These are phyloP conservation scores for Turnix velox DNA, from an alignment of 2,113 vertebrate genomes.

Conservation along the genomic window DNA sequence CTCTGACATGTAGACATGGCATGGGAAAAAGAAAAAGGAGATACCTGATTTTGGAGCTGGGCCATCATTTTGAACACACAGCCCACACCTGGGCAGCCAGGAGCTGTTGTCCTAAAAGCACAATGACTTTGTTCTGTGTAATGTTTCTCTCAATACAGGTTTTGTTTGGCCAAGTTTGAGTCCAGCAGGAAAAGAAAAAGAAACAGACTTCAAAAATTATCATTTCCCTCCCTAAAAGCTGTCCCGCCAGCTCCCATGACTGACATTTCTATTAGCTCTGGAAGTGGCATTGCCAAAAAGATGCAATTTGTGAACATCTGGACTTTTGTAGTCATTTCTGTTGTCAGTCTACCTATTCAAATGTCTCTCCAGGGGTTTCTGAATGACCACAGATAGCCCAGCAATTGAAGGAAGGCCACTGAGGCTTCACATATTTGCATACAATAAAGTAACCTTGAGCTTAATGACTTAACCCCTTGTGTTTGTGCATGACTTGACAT, in stretches of 20 bases:
- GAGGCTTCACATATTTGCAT: neutral
- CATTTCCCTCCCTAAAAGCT: neutral
- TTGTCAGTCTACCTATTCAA: neutral
- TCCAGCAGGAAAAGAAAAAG: neutral
- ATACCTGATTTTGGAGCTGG: neutral
- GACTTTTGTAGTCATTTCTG: neutral
- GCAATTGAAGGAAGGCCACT: neutral
- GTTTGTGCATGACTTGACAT: neutral
- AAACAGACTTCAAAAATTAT: neutral
- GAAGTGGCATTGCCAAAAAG: neutral
- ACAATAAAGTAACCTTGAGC: neutral
- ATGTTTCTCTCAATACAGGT: neutral
- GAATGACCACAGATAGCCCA: neutral
- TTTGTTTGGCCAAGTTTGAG: neutral
- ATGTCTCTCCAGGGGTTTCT: neutral
- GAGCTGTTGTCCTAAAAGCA: neutral
- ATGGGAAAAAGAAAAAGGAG: neutral
- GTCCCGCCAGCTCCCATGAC: neutral
- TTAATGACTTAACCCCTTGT: neutral
- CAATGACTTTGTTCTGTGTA: neutral
- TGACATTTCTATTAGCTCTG: slow-evolving; percentile 1
- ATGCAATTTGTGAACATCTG: slow-evolving; percentile 1
- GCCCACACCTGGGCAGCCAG: too few species aligned
- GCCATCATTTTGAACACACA: neutral
- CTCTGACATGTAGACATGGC: neutral